Base-by-base conservation (phyloP, 2,797 vertebrate species). In the Cottoperca gobio region DNA sequence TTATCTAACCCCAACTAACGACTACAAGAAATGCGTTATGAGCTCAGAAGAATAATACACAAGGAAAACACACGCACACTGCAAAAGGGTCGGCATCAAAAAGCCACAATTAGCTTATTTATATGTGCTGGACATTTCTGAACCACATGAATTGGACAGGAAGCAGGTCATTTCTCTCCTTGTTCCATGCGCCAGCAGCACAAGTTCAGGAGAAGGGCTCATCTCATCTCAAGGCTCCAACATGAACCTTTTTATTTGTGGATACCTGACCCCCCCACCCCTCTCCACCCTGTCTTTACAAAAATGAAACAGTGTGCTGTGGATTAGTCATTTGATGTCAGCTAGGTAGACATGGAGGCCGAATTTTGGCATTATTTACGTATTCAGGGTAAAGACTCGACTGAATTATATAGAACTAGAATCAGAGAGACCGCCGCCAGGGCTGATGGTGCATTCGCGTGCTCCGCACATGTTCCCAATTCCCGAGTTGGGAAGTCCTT, bases 71-170 rank as follows among this genome's bases (percentile, higher is more conserved):
- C 69, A 46, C 70, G 67, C 37, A 42, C 12, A 1, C 70, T 48
- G 57, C 57, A 26, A 78, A 79, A 26, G 24, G 12, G 62, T 69
- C 55, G 31, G 89, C 94, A 94, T 95, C 95, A 93, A 90, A 85
- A 95, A 95, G 92, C 93, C 94, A 94, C 94, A 92, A 86, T 95
- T 95, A 94, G 95, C 92, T 94, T 84, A 87, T 94, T 94, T 87
- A 92, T 91, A 91, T 89, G 92, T 75, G 88, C 92, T 94, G 93
- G 91, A 94, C 94, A 88, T 92, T 92, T 87, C 72, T 78, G 92
- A 76, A 93, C 91, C 95, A 93, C 94, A 91, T 94, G 92, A 93
- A 94, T 93, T 83, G 65, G 60, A 87, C 91, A 92, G 90, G 93
- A 91, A 92, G 82, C 75, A 93, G 93, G 88, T 92, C 85, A 91